Percentiles rank a stretch among this genome's conserved stretches.
Conservation (phyloP, 2,797 vertebrate species). For the Sus cebifrons region DNA sequence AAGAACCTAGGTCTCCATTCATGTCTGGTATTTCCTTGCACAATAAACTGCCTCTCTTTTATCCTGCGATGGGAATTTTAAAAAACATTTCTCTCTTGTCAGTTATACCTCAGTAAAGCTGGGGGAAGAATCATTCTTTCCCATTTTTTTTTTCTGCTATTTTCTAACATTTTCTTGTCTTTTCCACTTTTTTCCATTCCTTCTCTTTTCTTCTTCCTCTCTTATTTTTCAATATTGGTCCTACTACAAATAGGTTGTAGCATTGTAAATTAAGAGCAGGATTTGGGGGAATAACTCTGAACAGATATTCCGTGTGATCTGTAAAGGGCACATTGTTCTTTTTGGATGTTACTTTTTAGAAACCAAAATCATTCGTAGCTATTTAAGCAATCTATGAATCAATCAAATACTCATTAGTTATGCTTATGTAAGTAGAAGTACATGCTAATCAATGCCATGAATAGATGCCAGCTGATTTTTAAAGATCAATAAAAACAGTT, state of each 20-base stretch:
- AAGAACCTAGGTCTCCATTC: slow-evolving; percentile 28
- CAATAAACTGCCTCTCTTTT: slow-evolving; percentile 40
- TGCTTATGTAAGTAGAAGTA: slow-evolving; percentile 55
- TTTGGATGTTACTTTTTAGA: neutral
- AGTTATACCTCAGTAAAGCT: neutral
- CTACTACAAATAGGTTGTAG: neutral
- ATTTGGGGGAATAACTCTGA: slow-evolving; percentile 47
- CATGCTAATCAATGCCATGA: neutral
- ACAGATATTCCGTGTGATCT: neutral
- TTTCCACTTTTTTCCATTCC: neutral
- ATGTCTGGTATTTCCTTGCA: neutral
- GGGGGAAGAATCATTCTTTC: neutral
- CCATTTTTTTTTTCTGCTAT: slow-evolving; percentile 61
- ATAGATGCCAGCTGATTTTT: slow-evolving; percentile 53
- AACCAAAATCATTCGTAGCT: slow-evolving; percentile 29
- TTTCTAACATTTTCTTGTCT: slow-evolving; percentile 44
- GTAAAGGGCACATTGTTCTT: slow-evolving; percentile 18
- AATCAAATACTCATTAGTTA: slow-evolving; percentile 18
- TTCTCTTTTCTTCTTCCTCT: slow-evolving; percentile 41
- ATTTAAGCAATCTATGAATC: slow-evolving; percentile 39
- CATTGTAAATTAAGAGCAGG: neutral
- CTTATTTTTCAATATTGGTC: slow-evolving; percentile 44
- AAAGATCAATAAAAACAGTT: slow-evolving; percentile 57
- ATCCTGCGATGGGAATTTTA: neutral
- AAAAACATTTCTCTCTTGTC: slow-evolving; percentile 45